A percentile compares a stretch with the other conserved stretches of the same genome.
Evolutionary conservation across 2,113 vertebrate species (phyloP).

Genomic region (Caranx melampygus): DNA sequence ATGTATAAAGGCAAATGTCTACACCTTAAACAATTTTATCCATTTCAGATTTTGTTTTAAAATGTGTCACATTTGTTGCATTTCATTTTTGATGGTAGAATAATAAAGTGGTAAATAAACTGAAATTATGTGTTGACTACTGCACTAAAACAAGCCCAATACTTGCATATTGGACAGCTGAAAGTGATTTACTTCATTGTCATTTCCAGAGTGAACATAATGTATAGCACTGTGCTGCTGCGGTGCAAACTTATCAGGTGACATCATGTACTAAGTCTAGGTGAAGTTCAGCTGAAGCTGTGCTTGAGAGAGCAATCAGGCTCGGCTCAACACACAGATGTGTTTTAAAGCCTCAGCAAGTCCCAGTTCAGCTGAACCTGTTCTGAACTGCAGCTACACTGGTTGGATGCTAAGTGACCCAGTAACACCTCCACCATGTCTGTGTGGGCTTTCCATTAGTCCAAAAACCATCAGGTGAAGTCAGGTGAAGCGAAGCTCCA

Average conservation of each 20-base stretch:
- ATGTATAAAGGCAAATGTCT: too few species aligned
- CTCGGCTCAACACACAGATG: neutral
- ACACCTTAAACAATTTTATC: too few species aligned
- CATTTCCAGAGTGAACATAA: neutral
- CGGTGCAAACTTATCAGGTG: neutral
- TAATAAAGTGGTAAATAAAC: too few species aligned
- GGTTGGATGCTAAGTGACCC: neutral
- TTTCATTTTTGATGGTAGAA: too few species aligned
- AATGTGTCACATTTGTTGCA: too few species aligned
- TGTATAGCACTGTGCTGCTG: neutral
- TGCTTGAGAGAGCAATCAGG: neutral
- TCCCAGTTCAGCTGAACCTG: neutral
- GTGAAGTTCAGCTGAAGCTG: neutral
- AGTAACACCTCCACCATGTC: neutral
- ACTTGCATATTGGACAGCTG: neutral
- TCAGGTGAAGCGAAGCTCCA: neutral
- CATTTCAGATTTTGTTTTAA: too few species aligned
- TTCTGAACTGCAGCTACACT: neutral
- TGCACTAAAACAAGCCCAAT: neutral
- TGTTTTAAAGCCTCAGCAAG: neutral
- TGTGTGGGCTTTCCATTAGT: neutral
- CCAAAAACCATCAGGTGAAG: neutral
- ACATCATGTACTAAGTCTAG: neutral
- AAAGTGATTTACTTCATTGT: neutral
- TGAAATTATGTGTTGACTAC: too few species aligned